Base-by-base conservation (phyloP, 1,140 invertebrate genomes). In the Leptonema lineaticorne region DNA sequence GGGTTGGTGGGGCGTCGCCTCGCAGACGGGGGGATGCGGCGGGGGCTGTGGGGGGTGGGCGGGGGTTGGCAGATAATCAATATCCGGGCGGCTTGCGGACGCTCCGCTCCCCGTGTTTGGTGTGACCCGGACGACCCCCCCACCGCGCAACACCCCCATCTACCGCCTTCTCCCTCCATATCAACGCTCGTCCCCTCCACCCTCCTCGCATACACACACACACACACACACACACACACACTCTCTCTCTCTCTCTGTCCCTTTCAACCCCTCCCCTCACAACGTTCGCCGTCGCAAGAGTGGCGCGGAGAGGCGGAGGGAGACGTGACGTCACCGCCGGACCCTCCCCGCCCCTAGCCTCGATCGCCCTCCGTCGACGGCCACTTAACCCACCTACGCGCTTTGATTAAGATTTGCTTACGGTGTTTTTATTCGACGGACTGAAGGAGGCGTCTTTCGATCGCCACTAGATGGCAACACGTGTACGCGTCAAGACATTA, bases 61-160 rank as follows among this genome's bases (percentile, higher is more conserved):
- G 53, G 64, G 68, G 68, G 64, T 29, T 58, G 80, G 80, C 80
- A 82, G 81, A 83, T 83, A 83, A 83, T 83, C 81, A 83, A 83
- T 83, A 83, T 83, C 81, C 81, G 81, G 80, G 81, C 79, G 79
- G 79, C 80, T 80, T 81, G 79, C 81, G 80, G 80, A 81, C 81
- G 81, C 79, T 79, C 81, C 81, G 81, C 80, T 81, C 75, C 50
- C 62, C 41, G 62, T 50, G 62, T 53, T 62, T 37, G 62, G 62
- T 64, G 62, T 64, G 62, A 64, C 62, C 62, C 62, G 62, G 62
- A 26, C 62, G 14, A 8, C 24, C 11, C 56, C 56, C n/a, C n/a
- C n/a, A n/a, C n/a, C n/a, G n/a, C n/a, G n/a, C n/a, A n/a, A n/a
- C n/a, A n/a, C n/a, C n/a, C n/a, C n/a, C n/a, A n/a, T n/a, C n/a